Base-by-base conservation (phyloP, 1,140 invertebrate genomes). In the Drosophila oshimai region DNA sequence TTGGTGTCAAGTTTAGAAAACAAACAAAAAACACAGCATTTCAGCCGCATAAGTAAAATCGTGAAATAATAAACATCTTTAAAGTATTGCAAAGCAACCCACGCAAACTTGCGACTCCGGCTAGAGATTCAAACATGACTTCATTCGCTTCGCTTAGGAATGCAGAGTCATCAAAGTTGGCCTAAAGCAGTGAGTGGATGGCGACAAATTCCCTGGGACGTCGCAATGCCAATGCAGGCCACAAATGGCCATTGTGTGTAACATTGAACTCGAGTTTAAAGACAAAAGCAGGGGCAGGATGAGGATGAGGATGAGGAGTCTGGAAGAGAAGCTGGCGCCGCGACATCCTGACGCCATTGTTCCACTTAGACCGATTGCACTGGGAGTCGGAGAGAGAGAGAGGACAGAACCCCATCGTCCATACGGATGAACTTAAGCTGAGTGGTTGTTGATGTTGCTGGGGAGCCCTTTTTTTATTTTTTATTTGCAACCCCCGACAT, bases 301-400 rank as follows among this genome's bases (percentile, higher is more conserved):
- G 34, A 39, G 28, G 28, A 33, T 3, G 44, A 6, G 26, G 22
- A n/a, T n/a, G n/a, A n/a, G 13, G 34, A 22, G 61, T 34, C 55
- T 60, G 77, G 68, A 71, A 34, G 44, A 24, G 53, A 45, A 45
- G 17, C 46, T 74, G 79, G 79, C 79, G 79, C 76, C 80, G 61
- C 80, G 80, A 80, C 81, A 74, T 76, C 80, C 81, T 65, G 80
- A 49, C 80, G 80, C 80, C 81, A 71, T 83, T 72, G 65, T 86
- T 70, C 55, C 49, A 74, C 57, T 42, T 42, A 36, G 29, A 51
- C 1, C 41, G 18, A 67, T 53, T 79, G 80, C 64, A 84, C 46
- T 41, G 28, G 31, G 28, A 79, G 49, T 28, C 15, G 39, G 12
- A 36, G 26, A 2, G 22, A 26, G 49, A 12, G 4, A 24, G 37